phyloP scores from a whole-genome alignment of 2,113 vertebrate species.

The Peromyscus leucopus region DNA sequence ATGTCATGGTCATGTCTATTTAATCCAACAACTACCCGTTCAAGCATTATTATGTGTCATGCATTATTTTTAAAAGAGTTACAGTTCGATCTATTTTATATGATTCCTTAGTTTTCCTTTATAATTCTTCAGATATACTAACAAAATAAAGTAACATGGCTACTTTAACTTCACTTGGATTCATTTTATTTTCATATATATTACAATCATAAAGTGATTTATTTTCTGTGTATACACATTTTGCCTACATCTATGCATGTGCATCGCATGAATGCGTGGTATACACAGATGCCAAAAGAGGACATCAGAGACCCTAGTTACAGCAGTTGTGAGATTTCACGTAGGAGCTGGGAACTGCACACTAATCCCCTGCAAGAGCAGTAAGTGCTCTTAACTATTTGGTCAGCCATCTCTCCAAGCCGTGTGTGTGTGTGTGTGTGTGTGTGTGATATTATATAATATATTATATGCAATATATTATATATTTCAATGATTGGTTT shows the following conservation, averaged over 20 bases:
- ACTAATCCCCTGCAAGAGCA: background rate
- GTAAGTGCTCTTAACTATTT: background rate
- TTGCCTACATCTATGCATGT: background rate
- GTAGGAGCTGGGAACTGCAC: background rate
- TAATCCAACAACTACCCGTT: slow-evolving; percentile 10
- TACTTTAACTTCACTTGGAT: slow-evolving; percentile 8
- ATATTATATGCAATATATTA: too few relatives aligned
- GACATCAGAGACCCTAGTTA: background rate
- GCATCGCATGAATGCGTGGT: background rate
- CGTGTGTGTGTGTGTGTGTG: too few relatives aligned
- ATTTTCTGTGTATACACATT: background rate
- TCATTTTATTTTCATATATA: background rate
- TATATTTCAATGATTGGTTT: background rate
- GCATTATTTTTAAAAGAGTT: slow-evolving; percentile 25
- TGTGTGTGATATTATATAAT: too few relatives aligned
- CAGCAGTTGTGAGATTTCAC: background rate
- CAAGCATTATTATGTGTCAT: background rate
- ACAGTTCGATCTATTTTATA: background rate
- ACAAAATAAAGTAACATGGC: background rate
- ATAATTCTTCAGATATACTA: slow-evolving; percentile 21
- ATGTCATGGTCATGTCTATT: background rate
- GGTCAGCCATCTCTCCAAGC: background rate
- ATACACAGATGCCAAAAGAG: background rate
- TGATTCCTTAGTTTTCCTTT: background rate
- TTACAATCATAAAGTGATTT: background rate